Evolutionary conservation across 1,140 invertebrate genomes (phyloP), one percentile per base, ranked within the genome.

Genomic region (Vollenhovia emeryi): DNA sequence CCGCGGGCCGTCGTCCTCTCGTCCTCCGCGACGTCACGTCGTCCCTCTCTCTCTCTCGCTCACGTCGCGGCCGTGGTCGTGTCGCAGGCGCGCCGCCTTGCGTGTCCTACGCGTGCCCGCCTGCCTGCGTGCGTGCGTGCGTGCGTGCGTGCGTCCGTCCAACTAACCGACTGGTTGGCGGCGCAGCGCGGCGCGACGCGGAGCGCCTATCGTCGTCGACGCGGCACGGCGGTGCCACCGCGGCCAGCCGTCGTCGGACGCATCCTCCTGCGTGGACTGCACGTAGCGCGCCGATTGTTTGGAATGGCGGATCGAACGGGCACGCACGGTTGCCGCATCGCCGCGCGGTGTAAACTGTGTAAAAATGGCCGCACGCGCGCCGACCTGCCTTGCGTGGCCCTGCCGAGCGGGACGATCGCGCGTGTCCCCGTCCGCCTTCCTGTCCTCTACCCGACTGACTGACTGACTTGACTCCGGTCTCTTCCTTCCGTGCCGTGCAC

Each of bases 331-430:
- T 96, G 96, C 96, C 96, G 96, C 96, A 96, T 96, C 94, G 94
- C 92, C 33, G 33, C 33, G 95, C 95, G 95, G 95, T 71, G 50
- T 96, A 96, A 96, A 96, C 94, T 95, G 95, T 71, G 78, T 96
- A 96, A 96, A 96, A 96, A 96, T 96, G 96, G 96, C 96, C 96
- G 96, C n/a, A n/a, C n/a, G n/a, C n/a, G n/a, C 95, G 48, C 76
- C 62, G 95, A 93, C 86, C 91, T 91, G 86, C 84, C 91, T 84
- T 66, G 2, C 11, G 43, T n/a, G 62, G 86, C 89, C 86, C 85
- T n/a, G n/a, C n/a, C n/a, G n/a, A n/a, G 21, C 59, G 36, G 33
- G 24, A 75, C 11, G 21, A 40, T 8, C 24, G 24, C 18, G 33
- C n/a, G n/a, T 48, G 40, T 40, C 52, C 21, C 15, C 71, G 68